Evolutionary conservation across 2,888 invertebrate genomes (phyloP).

Genomic region (Rhabditophanes sp.): DNA sequence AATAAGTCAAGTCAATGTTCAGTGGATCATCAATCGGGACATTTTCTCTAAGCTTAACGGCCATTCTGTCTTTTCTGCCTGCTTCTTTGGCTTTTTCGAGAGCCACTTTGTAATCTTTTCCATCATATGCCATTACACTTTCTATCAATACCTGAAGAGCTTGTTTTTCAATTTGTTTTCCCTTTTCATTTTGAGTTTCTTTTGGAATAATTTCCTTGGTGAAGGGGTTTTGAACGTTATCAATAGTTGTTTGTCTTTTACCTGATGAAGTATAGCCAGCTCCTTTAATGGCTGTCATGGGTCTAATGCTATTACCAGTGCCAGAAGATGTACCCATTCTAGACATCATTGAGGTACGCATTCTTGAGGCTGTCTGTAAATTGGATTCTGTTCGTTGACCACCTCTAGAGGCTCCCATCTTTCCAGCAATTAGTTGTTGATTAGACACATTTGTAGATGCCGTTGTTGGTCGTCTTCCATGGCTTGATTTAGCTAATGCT

Average conservation of each 20-base stretch:
- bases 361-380: conserved; percentile 7
- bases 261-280: conserved; percentile 76
- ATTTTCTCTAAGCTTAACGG: conserved; percentile 79
- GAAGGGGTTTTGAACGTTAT: conserved; percentile 54
- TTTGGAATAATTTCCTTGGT: conserved; percentile 54
- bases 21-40: conserved; percentile 67
- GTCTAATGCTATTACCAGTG: no score
- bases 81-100: conserved; percentile 89
- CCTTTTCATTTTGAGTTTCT: conserved; percentile 59
- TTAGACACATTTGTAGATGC: conserved; percentile 4
- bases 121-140: conserved; percentile 59
- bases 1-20: conserved; percentile 84
- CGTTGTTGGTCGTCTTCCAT: conserved; percentile 56
- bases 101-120: conserved; percentile 56
- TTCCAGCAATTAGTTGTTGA: conserved; percentile 5
- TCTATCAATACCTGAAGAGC: conserved; percentile 78
- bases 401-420: neutral
- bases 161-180: conserved; percentile 68
- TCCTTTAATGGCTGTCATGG: conserved; percentile 88
- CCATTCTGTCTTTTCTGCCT: conserved; percentile 70
- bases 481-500: conserved; percentile 57
- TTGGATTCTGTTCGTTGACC: neutral
- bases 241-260: conserved; percentile 51
- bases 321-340: conserved; percentile 3
- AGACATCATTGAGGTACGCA: conserved; percentile 20